Conservation (phyloP, 2,113 vertebrate species). For the Scomber colias region DNA sequence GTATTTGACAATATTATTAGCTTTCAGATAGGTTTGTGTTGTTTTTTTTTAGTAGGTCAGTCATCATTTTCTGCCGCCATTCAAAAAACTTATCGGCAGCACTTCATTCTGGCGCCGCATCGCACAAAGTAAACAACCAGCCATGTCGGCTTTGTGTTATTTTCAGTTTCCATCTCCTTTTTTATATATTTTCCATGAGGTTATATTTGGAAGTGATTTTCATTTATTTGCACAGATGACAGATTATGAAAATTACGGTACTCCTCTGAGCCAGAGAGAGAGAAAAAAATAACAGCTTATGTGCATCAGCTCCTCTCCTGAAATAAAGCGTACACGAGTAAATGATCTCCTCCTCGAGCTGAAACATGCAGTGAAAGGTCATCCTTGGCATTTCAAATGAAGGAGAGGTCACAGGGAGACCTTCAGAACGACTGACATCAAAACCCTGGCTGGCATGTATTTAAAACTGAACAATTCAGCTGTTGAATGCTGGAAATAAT, state of each 20-base stretch:
- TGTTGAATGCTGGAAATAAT: constrained; percentile 20
- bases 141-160: constrained; percentile 36
- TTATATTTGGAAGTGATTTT: constrained; percentile 62
- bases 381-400: constrained; percentile 60
- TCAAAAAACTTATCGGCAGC: constrained; percentile 14
- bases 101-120: constrained; percentile 19
- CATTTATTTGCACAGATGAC: constrained; percentile 59
- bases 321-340: constrained; percentile 59
- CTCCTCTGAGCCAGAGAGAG: neutral
- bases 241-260: constrained; percentile 55
- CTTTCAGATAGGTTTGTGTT: constrained; percentile 12
- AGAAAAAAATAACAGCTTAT: constrained; percentile 17
- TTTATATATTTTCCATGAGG: constrained; percentile 21
- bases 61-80: constrained; percentile 41
- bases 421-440: constrained; percentile 38
- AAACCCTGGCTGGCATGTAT: constrained; percentile 10
- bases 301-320: constrained; percentile 46
- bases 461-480: constrained; percentile 38
- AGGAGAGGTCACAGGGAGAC: constrained; percentile 47
- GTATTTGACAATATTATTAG: constrained; percentile 29
- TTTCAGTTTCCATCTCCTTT: constrained; percentile 44
- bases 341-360: constrained; percentile 49
- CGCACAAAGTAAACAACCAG: constrained; percentile 45
- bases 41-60: constrained; percentile 58
- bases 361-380: constrained; percentile 62